These are phyloP conservation scores for Fragum whitleyi DNA, from an alignment of 2,888 invertebrate species.

Conservation along the genomic window DNA sequence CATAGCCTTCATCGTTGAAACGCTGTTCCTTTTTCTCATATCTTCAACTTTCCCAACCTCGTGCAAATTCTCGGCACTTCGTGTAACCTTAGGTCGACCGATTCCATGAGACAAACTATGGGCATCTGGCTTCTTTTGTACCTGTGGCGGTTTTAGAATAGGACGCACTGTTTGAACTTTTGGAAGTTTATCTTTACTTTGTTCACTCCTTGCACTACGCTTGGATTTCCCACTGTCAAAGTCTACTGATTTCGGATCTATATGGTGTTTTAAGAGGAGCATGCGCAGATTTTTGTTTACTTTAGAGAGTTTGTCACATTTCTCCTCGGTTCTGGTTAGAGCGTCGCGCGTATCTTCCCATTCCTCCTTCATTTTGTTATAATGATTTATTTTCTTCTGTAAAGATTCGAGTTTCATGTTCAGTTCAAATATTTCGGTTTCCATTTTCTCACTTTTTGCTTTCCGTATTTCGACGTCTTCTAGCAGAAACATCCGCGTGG, in stretches of 20 bases:
- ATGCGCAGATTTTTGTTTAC: conserved; percentile 57
- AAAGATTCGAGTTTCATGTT: conserved; percentile 65
- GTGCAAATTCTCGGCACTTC: conserved; percentile 29
- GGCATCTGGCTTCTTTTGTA: conserved; percentile 43
- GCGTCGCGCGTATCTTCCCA: conserved; percentile 50
- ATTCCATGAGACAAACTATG: conserved; percentile 48
- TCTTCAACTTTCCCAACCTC: conserved; percentile 40
- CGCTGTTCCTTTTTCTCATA: conserved; percentile 32
- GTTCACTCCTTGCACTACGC: conserved; percentile 40
- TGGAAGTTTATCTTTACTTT: background rate
- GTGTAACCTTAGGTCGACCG: conserved; percentile 8
- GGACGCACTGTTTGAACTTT: conserved; percentile 27
- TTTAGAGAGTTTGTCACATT: conserved; percentile 57
- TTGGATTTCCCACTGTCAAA: conserved; percentile 57
- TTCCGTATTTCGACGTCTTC: conserved; percentile 66
- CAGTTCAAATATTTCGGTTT: conserved; percentile 64
- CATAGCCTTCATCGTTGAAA: conserved; percentile 44
- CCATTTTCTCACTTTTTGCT: conserved; percentile 61
- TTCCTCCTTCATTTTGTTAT: conserved; percentile 43
- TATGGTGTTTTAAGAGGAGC: conserved; percentile 57
- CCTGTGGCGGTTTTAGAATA: conserved; percentile 41
- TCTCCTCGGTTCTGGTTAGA: conserved; percentile 46
- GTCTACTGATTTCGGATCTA: conserved; percentile 62
- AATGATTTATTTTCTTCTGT: conserved; percentile 58
- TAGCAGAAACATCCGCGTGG: conserved; percentile 52